A percentile compares a stretch with the other conserved stretches of the same genome.
phyloP scores from a whole-genome alignment of 2,888 invertebrate species.

The Sphinx pinastri region DNA sequence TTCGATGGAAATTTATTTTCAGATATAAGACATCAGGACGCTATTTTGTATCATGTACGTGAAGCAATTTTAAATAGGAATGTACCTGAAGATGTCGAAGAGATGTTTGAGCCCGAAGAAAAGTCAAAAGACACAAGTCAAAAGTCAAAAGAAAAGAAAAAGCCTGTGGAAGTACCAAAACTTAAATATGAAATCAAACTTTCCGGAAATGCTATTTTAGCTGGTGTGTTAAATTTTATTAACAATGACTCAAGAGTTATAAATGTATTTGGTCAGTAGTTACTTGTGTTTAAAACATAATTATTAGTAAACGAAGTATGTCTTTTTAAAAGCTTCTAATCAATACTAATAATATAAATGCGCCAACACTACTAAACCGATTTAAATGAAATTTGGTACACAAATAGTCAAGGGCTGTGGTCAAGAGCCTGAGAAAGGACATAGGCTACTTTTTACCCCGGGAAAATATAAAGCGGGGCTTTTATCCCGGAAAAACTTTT shows the following conservation, averaged over 20 bases:
- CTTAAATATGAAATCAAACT: slow-evolving; percentile 58
- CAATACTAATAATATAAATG: too few relatives aligned
- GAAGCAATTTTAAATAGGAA: slow-evolving; percentile 50
- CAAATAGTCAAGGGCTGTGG: too few relatives aligned
- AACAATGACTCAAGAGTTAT: too few relatives aligned
- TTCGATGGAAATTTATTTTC: slow-evolving; percentile 25
- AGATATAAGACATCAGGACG: slow-evolving; percentile 73
- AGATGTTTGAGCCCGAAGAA: slow-evolving; percentile 31
- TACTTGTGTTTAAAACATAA: neutral
- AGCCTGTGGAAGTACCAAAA: slow-evolving; percentile 42
- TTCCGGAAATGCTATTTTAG: slow-evolving; percentile 59
- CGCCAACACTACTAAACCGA: too few relatives aligned
- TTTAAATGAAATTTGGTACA: too few relatives aligned
- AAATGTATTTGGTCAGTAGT: neutral
- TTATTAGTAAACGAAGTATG: too few relatives aligned
- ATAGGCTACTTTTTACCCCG: too few relatives aligned
- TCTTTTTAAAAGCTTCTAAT: too few relatives aligned
- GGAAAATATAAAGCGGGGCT: too few relatives aligned
- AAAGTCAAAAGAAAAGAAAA: slow-evolving; percentile 51
- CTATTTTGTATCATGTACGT: slow-evolving; percentile 55
- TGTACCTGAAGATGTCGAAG: slow-evolving; percentile 30
- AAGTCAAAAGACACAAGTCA: slow-evolving; percentile 41
- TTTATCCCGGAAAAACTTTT: too few relatives aligned
- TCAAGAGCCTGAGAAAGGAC: too few relatives aligned
- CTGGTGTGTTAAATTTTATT: slow-evolving; percentile 47